Conservation (phyloP, 2,797 vertebrate species). For the Bryconaethiops microstoma region DNA sequence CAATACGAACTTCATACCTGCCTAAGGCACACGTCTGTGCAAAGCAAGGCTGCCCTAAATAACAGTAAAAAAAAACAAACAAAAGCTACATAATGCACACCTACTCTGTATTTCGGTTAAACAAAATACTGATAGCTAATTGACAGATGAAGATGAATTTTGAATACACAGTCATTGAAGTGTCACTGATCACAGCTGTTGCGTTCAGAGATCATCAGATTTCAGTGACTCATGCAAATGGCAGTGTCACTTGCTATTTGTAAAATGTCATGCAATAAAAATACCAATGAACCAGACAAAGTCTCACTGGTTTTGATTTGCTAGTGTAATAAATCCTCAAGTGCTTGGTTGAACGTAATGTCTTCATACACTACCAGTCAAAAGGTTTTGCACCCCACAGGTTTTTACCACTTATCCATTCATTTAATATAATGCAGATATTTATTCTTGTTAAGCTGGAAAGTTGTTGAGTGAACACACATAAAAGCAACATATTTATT, state of each 20-base stretch:
- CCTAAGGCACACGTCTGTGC: background rate
- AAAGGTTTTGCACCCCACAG: too few relatives aligned
- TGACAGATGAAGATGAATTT: background rate
- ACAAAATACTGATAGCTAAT: background rate
- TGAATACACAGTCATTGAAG: background rate
- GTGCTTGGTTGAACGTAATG: too few relatives aligned
- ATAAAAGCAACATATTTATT: too few relatives aligned
- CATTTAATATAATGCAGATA: too few relatives aligned
- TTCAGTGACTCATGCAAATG: background rate
- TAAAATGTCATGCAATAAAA: slow-evolving; percentile 2
- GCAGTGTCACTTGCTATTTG: background rate
- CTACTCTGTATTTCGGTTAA: background rate
- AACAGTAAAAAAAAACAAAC: background rate
- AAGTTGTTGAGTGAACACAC: too few relatives aligned
- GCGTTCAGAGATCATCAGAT: background rate
- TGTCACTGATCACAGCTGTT: background rate
- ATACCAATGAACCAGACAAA: background rate
- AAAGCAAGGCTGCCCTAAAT: background rate
- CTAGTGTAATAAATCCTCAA: background rate
- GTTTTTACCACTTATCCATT: too few relatives aligned
- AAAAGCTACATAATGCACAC: background rate
- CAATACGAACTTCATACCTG: background rate
- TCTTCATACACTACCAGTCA: too few relatives aligned
- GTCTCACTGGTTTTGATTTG: background rate
- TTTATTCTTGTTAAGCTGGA: too few relatives aligned